Base-by-base conservation (phyloP, 2,113 vertebrate species). In the Spermophilus dauricus region DNA sequence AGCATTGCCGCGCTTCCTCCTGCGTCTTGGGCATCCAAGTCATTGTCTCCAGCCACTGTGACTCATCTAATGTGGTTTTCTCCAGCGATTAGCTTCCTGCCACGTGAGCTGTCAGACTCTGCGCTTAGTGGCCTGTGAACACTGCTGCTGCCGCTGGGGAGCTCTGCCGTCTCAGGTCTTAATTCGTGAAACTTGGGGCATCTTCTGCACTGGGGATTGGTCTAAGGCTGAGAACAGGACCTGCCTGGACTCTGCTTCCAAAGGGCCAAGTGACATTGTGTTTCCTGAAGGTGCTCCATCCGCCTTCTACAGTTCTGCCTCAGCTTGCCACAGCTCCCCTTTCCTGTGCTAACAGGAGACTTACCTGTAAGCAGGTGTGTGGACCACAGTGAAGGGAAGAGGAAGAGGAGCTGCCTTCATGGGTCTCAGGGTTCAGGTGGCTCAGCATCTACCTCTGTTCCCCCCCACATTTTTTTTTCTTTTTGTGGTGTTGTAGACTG, bases 1-100 rank as follows among this genome's bases (percentile, higher is more conserved):
- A 42, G 12, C 20, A 1, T 70, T 13, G 1, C 26, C 26, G 34
- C 58, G 81, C 88, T 63, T 83, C 39, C 94, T 56, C 72, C 12
- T 1, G 51, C 14, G 34, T 37, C 94, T 69, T n/a, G 9, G 84
- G 84, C 34, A 8, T 16, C 61, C 3, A 58, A 37, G 82, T n/a
- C 89, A 8, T 10, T 16, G 5, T 1, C 83, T 96, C 89, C 1
- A 32, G 97, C 91, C 76, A 0, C 83, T 70, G 26, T 96, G 96
- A 95, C 94, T 96, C 97, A 97, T 89, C 95, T 90, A 51, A 97
- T 65, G 11, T 34, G 11, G 91, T 58, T 91, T 95, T 76, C 94
- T 86, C 4, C 58, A 84, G 97, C 37, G 7, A 86, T 70, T 96
- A 69, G 87, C 97, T 69, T 42, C 28, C 1, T 76, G 72, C 61